Evolutionary conservation across 2,797 vertebrate genomes (phyloP), one percentile per base, ranked within the genome.

Genomic region (Myiotriccus ornatus): DNA sequence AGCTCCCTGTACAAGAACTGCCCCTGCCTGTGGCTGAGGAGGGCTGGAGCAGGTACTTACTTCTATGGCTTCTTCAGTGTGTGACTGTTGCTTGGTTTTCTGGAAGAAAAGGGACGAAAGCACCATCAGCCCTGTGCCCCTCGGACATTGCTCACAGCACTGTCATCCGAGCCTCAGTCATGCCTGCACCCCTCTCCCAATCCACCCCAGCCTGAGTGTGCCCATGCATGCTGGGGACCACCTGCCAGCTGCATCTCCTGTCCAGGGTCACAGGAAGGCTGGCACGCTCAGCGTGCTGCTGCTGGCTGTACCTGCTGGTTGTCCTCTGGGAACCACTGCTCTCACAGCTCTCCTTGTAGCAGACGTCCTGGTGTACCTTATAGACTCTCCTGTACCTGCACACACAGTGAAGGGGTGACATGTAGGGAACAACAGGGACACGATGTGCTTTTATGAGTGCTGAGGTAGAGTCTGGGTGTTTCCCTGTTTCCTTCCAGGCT

Each of bases 321-420:
- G 95, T 96, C 95, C 97, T 98, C 96, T 96, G 78, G 12, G 95
- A 85, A 91, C 95, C 68, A 2, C 97, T 94, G 34, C 98, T 97
- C 94, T 99, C 98, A 81, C 99, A 99, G 94, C 98, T 98, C 98
- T 99, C 99, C 94, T 98, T 98, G 97, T 99, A 99, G 98, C 99
- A 99, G 96, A 99, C 62, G 55, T 99, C 99, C 92, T 98, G 98
- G 90, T 99, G 99, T 59, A 99, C 98, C 97, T 98, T 99, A 97
- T 99, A 99, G 52, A 98, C 97, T 93, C 98, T 98, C 97, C 98
- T 99, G 93, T 99, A 99, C 98, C 99, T 99, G 97, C n/a, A 64
- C 60, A 90, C 89, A 90, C 88, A 84, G 95, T 35, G 77, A 25
- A 87, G 49, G 22, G 0, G 1, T 6, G 1, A 55, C 14, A 39